phyloP scores from a whole-genome alignment of 2,888 invertebrate genomes.

The Caradrina clavipalpis region DNA sequence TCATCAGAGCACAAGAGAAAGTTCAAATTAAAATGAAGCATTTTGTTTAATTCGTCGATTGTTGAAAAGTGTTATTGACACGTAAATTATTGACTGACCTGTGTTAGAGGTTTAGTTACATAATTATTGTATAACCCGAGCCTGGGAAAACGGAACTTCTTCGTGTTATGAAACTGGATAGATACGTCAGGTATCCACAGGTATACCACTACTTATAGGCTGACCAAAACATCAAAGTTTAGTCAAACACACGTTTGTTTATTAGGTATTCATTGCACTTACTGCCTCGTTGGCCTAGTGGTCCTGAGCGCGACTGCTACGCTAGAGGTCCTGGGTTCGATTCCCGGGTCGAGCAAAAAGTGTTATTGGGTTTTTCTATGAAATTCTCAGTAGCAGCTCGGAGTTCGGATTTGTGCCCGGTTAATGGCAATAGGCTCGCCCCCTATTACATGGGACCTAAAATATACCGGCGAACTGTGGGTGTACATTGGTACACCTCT shows the following conservation, averaged over 20 bases:
- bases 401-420: no score
- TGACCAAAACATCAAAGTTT: slow-evolving; percentile 16
- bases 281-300: no score
- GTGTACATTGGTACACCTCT: no score
- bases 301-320: no score
- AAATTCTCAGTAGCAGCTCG: no score
- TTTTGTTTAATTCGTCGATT: slow-evolving; percentile 26
- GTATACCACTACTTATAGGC: slow-evolving; percentile 10
- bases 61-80: slow-evolving; percentile 27
- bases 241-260: not conserved
- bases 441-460: no score
- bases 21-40: slow-evolving; percentile 5
- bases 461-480: no score
- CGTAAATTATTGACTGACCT: slow-evolving; percentile 48
- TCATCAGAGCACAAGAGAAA: slow-evolving; percentile 13
- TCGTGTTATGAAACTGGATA: slow-evolving; percentile 51
- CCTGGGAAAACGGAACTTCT: slow-evolving; percentile 38
- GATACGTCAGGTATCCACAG: not conserved
- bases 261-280: not conserved
- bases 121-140: slow-evolving; percentile 34
- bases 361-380: no score
- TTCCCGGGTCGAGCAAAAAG: no score
- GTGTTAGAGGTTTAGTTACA: slow-evolving; percentile 31
- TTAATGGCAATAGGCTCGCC: no score
- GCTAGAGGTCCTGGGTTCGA: no score